Evolutionary conservation across 2,113 vertebrate species (phyloP), one percentile per base, ranked within the genome.

Genomic region (Crotophaga sulcirostris): DNA sequence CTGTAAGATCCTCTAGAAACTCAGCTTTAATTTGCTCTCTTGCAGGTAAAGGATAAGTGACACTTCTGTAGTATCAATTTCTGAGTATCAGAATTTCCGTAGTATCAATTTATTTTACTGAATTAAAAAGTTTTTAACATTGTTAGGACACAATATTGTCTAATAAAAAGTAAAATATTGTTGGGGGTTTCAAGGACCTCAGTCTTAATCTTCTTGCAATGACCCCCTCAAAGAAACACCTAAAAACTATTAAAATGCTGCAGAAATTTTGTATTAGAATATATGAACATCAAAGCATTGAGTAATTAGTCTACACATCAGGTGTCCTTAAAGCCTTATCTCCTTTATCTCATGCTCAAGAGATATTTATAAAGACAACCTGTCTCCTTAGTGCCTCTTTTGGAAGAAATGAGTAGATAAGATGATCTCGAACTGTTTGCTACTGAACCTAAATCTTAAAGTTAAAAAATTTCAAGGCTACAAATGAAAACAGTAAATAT

Each of bases 41-140:
- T 86, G 67, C 42, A 91, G 33, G 68, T 78, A 94, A 92, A 89
- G 75, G 23, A 47, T 86, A 89, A 84, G 83, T 74, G 83, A 78
- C 86, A 90, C 63, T 59, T 93, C 88, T n/a, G 47, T 63, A 33
- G 83, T 78, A 93, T 89, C 92, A 80, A 90, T 83, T 93, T 92
- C 81, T 77, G 51, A 90, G 86, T 88, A 83, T n/a, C n/a, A n/a
- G n/a, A n/a, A n/a, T n/a, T n/a, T n/a, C n/a, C n/a, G n/a, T n/a
- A n/a, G n/a, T n/a, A n/a, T n/a, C n/a, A 94, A 95, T 93, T 95
- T 92, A 80, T 92, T 96, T 93, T 86, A 40, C 72, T 47, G 83
- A 87, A 96, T 96, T 95, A 94, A 90, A 49, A 94, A 86, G 72
- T 8, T 96, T 94, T 93, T 81, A 87, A 62, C 56, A 81, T 86